A percentile compares a stretch with the other conserved stretches of the same genome.
phyloP scores from a whole-genome alignment of 2,113 vertebrate species.

The Coregonus clupeaformis region DNA sequence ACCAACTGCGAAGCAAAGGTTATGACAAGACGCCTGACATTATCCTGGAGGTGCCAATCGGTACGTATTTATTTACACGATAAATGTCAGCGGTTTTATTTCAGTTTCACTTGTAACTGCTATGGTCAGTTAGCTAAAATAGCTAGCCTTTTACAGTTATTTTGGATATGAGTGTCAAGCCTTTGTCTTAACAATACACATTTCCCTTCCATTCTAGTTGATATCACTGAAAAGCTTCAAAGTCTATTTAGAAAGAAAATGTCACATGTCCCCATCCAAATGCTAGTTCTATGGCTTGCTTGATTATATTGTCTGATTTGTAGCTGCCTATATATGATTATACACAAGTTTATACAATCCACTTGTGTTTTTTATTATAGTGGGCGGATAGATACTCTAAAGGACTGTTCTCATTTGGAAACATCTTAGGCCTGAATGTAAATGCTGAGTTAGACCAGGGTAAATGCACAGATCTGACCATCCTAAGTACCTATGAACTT shows the following conservation, averaged over 20 bases:
- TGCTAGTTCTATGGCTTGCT: slow-evolving; percentile 13
- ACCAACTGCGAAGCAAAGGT: slow-evolving; percentile 93
- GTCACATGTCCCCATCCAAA: slow-evolving; percentile 15
- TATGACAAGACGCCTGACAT: slow-evolving; percentile 99
- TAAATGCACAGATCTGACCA: neutral
- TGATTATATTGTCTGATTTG: slow-evolving; percentile 5
- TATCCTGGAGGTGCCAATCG: slow-evolving; percentile 95
- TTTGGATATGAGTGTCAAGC: slow-evolving; percentile 27
- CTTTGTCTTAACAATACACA: slow-evolving; percentile 18
- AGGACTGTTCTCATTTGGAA: neutral
- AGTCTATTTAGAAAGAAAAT: slow-evolving; percentile 33
- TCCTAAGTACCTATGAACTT: neutral
- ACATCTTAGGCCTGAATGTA: neutral
- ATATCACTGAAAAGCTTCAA: slow-evolving; percentile 7
- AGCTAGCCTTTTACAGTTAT: slow-evolving; percentile 22
- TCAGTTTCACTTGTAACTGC: slow-evolving; percentile 9
- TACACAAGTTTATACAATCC: neutral
- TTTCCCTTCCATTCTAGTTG: slow-evolving; percentile 11
- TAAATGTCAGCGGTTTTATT: slow-evolving; percentile 14
- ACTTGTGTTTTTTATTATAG: neutral
- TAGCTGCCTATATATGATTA: neutral
- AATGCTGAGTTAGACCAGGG: neutral
- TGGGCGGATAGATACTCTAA: neutral
- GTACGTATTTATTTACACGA: slow-evolving; percentile 74
- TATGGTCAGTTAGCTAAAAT: slow-evolving; percentile 10